A percentile compares a stretch with the other conserved stretches of the same genome.
phyloP scores from a whole-genome alignment of 2,888 invertebrate species.

The Micoletzkya japonica region DNA sequence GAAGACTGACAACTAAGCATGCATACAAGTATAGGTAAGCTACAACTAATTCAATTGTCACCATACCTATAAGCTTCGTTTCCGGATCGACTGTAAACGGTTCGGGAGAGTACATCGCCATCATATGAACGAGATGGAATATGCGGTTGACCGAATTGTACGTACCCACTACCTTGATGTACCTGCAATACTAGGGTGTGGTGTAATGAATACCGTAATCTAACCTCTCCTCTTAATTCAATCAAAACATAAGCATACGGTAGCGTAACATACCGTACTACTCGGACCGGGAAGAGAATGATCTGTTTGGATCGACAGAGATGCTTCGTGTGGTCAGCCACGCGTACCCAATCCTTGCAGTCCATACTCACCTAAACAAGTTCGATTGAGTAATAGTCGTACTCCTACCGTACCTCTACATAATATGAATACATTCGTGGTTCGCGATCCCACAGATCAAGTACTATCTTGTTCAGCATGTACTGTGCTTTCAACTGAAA shows the following conservation, averaged over 20 bases:
- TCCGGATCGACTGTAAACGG: constrained; percentile 74
- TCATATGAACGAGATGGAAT: constrained; percentile 89
- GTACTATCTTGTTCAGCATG: constrained; percentile 88
- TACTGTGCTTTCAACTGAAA: constrained; percentile 65
- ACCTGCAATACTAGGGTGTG: constrained; percentile 73
- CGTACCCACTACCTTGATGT: constrained; percentile 75
- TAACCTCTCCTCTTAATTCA: neutral
- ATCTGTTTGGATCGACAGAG: constrained; percentile 95
- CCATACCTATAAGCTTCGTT: constrained; percentile 73
- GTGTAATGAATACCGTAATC: neutral
- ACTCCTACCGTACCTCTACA: constrained; percentile 32
- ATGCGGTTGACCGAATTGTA: constrained; percentile 91
- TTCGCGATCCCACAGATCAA: constrained; percentile 86
- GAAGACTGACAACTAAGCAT: neutral
- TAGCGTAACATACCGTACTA: constrained; percentile 73
- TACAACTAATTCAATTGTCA: neutral
- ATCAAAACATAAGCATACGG: neutral
- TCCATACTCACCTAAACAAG: constrained; percentile 75
- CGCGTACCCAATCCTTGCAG: constrained; percentile 88
- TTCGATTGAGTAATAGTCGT: neutral
- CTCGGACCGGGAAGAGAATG: constrained; percentile 85
- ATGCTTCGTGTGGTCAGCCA: constrained; percentile 88
- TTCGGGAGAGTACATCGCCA: constrained; percentile 82
- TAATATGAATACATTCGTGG: constrained; percentile 87
- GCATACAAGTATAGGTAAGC: neutral